Evolutionary conservation across 2,888 invertebrate species (phyloP).

Genomic region (Diloba caeruleocephala): DNA sequence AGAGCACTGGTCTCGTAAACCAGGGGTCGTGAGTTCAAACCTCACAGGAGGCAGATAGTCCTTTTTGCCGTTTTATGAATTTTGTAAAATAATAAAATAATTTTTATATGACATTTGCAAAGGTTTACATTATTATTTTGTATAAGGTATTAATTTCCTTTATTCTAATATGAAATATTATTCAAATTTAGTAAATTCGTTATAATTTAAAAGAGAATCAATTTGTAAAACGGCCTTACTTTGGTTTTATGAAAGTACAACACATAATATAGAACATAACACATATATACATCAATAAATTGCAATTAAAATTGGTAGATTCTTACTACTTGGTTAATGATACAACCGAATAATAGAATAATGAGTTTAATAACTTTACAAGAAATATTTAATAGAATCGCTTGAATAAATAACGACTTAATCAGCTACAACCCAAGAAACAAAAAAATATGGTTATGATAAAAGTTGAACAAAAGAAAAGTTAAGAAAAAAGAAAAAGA

Average conservation of each 20-base stretch:
- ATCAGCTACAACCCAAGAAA: slow-evolving; percentile 20
- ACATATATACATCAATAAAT: too few relatives aligned
- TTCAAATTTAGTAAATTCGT: too few relatives aligned
- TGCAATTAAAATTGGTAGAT: too few relatives aligned
- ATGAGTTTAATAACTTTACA: slow-evolving; percentile 1
- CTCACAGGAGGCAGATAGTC: slow-evolving; percentile 77
- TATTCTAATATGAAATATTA: too few relatives aligned
- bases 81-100: slow-evolving; percentile 1
- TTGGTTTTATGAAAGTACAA: too few relatives aligned
- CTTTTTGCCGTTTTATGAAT: slow-evolving; percentile 22
- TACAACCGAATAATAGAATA: not conserved
- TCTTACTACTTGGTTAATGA: too few relatives aligned
- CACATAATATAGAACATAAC: too few relatives aligned
- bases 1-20: slow-evolving; percentile 95
- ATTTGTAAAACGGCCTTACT: too few relatives aligned
- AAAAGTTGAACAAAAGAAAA: slow-evolving; percentile 38
- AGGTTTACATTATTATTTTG: too few relatives aligned
- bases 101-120: too few relatives aligned
- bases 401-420: slow-evolving; percentile 15
- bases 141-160: too few relatives aligned
- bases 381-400: slow-evolving; percentile 7
- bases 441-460: slow-evolving; percentile 11
- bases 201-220: too few relatives aligned
- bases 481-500: slow-evolving; percentile 33
- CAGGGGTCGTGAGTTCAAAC: slow-evolving; percentile 92